Evolutionary conservation across 2,888 invertebrate genomes (phyloP).

Genomic region (Cenopis cana): DNA sequence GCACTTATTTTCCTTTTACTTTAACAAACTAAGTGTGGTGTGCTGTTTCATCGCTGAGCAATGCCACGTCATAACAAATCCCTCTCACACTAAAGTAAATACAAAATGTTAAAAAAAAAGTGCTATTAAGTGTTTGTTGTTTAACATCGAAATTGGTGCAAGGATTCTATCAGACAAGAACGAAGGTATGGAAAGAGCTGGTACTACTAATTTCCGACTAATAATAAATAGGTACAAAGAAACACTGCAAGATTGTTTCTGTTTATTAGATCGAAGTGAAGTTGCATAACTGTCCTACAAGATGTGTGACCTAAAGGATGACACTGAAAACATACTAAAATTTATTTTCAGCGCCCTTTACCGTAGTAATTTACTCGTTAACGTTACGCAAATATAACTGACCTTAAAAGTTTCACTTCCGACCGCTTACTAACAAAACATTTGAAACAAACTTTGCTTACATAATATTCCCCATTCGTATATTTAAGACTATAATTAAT

Average conservation of each 20-base stretch:
- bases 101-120: neutral
- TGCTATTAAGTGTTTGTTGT: neutral
- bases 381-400: slow-evolving; percentile 17
- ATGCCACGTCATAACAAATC: neutral
- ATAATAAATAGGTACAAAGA: no score
- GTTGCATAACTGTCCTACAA: no score
- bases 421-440: slow-evolving; percentile 18
- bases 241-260: no score
- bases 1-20: slow-evolving; percentile 6
- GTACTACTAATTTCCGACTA: no score
- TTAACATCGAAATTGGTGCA: neutral
- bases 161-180: no score
- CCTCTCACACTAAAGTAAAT: neutral
- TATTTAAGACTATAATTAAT: slow-evolving; percentile 28
- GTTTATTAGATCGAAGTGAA: no score
- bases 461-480: slow-evolving; percentile 7
- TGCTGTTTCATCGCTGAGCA: neutral
- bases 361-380: slow-evolving; percentile 16
- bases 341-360: slow-evolving; percentile 11
- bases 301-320: slow-evolving; percentile 6
- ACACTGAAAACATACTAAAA: slow-evolving; percentile 12
- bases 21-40: slow-evolving; percentile 12
- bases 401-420: slow-evolving; percentile 18
- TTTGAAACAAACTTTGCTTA: slow-evolving; percentile 13
- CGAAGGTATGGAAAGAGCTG: no score